Evolutionary conservation across 2,113 vertebrate genomes (phyloP), one percentile per base, ranked within the genome.

Genomic region (Eretmochelys imbricata): DNA sequence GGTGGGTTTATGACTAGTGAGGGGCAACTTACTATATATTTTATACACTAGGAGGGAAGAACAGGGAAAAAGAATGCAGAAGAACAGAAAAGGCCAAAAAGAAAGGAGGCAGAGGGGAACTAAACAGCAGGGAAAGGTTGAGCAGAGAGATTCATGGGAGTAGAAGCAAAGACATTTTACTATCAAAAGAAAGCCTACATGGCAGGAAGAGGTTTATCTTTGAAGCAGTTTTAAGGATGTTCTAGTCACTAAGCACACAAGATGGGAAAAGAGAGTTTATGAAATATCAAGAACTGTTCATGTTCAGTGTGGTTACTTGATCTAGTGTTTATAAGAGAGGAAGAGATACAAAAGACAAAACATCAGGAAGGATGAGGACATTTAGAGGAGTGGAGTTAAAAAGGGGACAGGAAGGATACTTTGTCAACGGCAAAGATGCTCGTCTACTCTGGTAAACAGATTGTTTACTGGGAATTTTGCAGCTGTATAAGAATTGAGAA

Each of bases 261-360:
- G 90, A 84, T 94, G 50, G 79, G 46, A 92, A 87, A n/a, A 89
- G 81, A 48, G 95, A 75, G 84, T 95, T 91, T 95, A 94, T 91
- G 83, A 92, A 96, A 95, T 91, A 89, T 95, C 92, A 95, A 88
- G 78, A 95, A 84, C 54, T 88, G 31, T 87, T 95, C 89, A 51
- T 31, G 8, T 93, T 95, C 88, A 29, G 57, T 65, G 50, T 87
- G 49, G 59, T 90, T 94, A 93, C 89, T 95, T 93, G 16, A 2
- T 75, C 83, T 91, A 53, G 85, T 94, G 42, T 91, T 96, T 95
- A 42, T 95, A 50, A 91, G 91, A 94, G 75, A 53, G 92, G 89
- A 85, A 87, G 94, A 96, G 46, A 85, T 65, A 24, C 85, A 80
- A 93, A 93, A 91, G 55, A 92, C 83, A 42, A 94, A 84, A 84